These are phyloP conservation scores for Platygyra sinensis DNA, from an alignment of 64 coral and sea anemone genomes.

Conservation along the genomic window DNA sequence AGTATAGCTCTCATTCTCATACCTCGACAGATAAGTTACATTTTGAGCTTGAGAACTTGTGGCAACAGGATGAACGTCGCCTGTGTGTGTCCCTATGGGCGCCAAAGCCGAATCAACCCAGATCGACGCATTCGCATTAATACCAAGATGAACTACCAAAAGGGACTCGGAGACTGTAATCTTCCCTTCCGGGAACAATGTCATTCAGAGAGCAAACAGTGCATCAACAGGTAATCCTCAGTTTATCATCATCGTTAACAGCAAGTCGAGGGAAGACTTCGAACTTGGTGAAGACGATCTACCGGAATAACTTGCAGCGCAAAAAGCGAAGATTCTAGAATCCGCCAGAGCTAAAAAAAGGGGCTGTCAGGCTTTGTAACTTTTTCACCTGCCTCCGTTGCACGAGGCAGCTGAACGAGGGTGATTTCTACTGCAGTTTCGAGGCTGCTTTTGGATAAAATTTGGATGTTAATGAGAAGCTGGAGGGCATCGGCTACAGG, in stretches of 20 bases:
- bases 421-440: constrained; percentile 54
- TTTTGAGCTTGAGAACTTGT: too few species aligned
- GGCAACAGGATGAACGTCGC: background rate
- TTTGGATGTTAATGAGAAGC: constrained; percentile 72
- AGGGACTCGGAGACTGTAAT: background rate
- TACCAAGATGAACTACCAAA: too few species aligned
- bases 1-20: too few species aligned
- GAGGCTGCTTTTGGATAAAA: constrained; percentile 38
- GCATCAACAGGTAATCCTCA: constrained; percentile 3
- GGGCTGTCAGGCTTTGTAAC: constrained; percentile 4
- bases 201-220: constrained; percentile 25
- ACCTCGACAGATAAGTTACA: too few species aligned
- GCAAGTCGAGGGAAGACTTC: constrained; percentile 18
- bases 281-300: constrained; percentile 20
- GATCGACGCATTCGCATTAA: background rate
- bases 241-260: constrained; percentile 9
- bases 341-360: too few species aligned
- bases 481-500: constrained; percentile 68
- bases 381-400: constrained; percentile 31
- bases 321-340: constrained; percentile 15
- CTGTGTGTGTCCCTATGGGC: constrained; percentile 39
- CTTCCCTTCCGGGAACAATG: background rate
- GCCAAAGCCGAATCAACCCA: background rate
- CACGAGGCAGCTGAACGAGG: constrained; percentile 86
- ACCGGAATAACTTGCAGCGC: constrained; percentile 8